Evolutionary conservation across 2,888 invertebrate genomes (phyloP).

Genomic region (Chelonus formosanus): DNA sequence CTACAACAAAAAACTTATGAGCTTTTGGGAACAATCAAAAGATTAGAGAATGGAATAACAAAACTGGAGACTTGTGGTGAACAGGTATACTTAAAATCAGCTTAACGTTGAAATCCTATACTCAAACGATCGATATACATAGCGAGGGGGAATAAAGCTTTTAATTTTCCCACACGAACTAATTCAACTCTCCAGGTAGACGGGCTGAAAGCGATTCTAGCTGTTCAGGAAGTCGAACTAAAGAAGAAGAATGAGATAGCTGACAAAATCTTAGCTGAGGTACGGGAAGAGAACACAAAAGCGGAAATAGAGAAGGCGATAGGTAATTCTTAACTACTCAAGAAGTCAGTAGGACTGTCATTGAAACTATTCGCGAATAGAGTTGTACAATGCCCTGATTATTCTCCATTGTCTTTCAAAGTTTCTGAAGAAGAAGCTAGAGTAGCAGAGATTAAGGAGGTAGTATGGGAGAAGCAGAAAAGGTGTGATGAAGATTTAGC

Average conservation of each 20-base stretch:
- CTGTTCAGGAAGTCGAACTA: conserved; percentile 82
- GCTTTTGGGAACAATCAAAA: conserved; percentile 77
- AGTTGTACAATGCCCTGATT: conserved; percentile 25
- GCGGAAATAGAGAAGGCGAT: conserved; percentile 87
- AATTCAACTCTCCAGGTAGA: conserved; percentile 69
- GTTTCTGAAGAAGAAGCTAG: conserved; percentile 88
- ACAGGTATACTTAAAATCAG: conserved; percentile 69
- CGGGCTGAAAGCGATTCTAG: conserved; percentile 79
- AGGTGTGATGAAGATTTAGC: conserved; percentile 89
- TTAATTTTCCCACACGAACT: conserved; percentile 27
- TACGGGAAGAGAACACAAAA: conserved; percentile 89
- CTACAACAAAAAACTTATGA: conserved; percentile 74
- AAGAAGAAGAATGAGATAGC: conserved; percentile 90
- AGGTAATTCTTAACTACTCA: conserved; percentile 64
- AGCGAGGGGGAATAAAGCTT: conserved; percentile 2
- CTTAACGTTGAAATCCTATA: no score
- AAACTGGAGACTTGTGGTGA: conserved; percentile 86
- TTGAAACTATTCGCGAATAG: conserved; percentile 27
- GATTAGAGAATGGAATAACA: conserved; percentile 88
- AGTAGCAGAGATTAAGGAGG: conserved; percentile 88
- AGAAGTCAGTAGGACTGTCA: conserved; percentile 29
- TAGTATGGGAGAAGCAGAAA: conserved; percentile 83
- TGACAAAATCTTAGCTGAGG: conserved; percentile 85
- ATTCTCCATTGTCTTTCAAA: conserved; percentile 46
- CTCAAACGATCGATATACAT: no score